Percentiles rank a stretch among this genome's conserved stretches.
phyloP scores from a whole-genome alignment of 2,113 vertebrate species.

The Amia ocellicauda region DNA sequence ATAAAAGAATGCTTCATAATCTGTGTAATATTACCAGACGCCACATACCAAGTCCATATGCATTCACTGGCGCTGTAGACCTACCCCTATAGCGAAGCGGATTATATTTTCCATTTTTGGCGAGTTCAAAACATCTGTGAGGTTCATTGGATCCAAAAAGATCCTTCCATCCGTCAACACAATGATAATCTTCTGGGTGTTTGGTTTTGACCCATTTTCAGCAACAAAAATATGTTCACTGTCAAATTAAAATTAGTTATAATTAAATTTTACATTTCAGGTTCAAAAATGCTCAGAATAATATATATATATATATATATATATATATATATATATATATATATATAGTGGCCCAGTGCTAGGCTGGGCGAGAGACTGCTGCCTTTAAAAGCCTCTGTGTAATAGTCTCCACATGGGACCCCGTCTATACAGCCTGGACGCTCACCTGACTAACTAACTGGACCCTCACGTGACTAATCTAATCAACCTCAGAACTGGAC shows the following conservation, averaged over 20 bases:
- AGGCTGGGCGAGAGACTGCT: no score
- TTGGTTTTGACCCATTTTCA: constrained; percentile 52
- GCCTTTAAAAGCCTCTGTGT: no score
- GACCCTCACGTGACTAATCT: no score
- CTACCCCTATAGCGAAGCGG: constrained; percentile 69
- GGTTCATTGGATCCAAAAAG: constrained; percentile 43
- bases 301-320: not conserved
- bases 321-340: not conserved
- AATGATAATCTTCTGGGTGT: constrained; percentile 67
- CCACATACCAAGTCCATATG: no score
- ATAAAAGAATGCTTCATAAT: no score
- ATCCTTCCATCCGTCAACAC: constrained; percentile 71
- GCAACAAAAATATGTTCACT: constrained; percentile 65
- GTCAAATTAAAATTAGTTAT: constrained; percentile 14
- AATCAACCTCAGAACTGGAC: no score
- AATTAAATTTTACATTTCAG: not conserved
- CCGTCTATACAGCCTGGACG: no score
- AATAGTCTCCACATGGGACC: no score
- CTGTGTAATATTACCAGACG: no score
- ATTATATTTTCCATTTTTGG: constrained; percentile 52
- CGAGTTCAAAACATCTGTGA: constrained; percentile 53
- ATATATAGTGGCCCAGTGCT: no score
- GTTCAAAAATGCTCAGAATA: not conserved
- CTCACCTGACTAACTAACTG: no score
- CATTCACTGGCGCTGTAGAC: constrained; percentile 4